phyloP scores from a whole-genome alignment of 2,888 invertebrate genomes.

The Limenitis camilla region DNA sequence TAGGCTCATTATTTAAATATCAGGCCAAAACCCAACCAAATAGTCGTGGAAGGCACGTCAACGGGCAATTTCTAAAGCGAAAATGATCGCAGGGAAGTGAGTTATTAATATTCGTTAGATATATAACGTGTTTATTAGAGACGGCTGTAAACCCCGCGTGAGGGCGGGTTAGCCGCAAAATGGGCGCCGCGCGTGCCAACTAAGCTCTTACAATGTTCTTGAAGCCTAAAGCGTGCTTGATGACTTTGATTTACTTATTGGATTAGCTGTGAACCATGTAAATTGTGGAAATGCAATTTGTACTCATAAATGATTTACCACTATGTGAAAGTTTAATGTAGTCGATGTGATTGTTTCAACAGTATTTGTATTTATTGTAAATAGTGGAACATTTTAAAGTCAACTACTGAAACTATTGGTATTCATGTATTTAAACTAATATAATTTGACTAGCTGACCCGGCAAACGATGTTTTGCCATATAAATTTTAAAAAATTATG shows the following conservation, averaged over 20 bases:
- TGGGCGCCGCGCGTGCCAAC: slow-evolving; percentile 55
- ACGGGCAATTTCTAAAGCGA: slow-evolving; percentile 51
- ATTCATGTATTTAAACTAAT: too few species aligned
- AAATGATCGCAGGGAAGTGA: slow-evolving; percentile 49
- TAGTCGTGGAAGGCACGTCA: slow-evolving; percentile 42
- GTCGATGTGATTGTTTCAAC: too few species aligned
- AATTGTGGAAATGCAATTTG: slow-evolving; percentile 18
- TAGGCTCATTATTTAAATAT: neutral
- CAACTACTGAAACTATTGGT: too few species aligned
- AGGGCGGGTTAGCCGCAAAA: slow-evolving; percentile 53
- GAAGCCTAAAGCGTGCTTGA: slow-evolving; percentile 52
- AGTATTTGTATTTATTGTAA: too few species aligned
- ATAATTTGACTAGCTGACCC: too few species aligned
- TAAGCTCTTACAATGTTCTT: slow-evolving; percentile 60
- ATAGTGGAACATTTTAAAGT: too few species aligned
- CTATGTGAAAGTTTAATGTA: too few species aligned
- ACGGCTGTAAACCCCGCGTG: slow-evolving; percentile 51
- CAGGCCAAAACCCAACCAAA: slow-evolving; percentile 7
- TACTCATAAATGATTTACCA: too few species aligned
- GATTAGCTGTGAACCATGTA: slow-evolving; percentile 35
- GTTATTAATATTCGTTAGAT: slow-evolving; percentile 69
- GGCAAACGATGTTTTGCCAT: too few species aligned
- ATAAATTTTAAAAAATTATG: too few species aligned
- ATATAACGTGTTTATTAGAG: slow-evolving; percentile 67
- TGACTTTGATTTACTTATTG: slow-evolving; percentile 64